These are phyloP conservation scores for Periplaneta americana DNA, from an alignment of 1,140 invertebrate species.

Conservation along the genomic window DNA sequence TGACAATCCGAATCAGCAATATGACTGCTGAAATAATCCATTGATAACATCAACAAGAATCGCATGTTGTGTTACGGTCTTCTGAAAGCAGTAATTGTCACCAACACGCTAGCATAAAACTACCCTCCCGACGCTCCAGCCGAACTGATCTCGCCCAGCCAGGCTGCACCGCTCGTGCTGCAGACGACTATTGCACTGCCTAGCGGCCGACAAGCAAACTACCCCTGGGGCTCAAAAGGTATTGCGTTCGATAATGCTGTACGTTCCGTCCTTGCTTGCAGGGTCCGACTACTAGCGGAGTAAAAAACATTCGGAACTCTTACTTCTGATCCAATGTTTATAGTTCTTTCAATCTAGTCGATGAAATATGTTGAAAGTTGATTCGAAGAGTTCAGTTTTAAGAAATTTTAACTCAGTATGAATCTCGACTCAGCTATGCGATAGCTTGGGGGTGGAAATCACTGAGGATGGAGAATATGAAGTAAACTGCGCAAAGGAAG, in stretches of 20 bases:
- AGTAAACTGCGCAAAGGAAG: not conserved
- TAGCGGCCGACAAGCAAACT: not conserved
- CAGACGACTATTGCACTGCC: too few relatives aligned
- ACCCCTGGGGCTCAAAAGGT: not conserved
- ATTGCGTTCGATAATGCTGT: not conserved
- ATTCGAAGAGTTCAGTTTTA: too few relatives aligned
- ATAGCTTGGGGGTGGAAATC: not conserved
- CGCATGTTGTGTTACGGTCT: too few relatives aligned
- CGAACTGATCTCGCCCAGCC: not conserved
- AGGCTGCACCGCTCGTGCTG: too few relatives aligned
- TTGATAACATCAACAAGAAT: too few relatives aligned
- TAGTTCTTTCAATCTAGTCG: too few relatives aligned
- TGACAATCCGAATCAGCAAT: not conserved
- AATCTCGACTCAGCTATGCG: not conserved
- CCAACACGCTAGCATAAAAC: not conserved
- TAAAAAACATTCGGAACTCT: not conserved
- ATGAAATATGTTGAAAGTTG: too few relatives aligned
- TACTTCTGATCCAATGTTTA: not conserved
- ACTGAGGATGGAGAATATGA: not conserved
- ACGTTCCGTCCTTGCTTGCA: too few relatives aligned
- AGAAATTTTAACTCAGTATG: too few relatives aligned
- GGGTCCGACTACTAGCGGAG: not conserved
- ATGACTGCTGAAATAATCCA: too few relatives aligned
- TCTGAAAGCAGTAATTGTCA: too few relatives aligned
- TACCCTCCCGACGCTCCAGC: not conserved